These are phyloP conservation scores for Hirundichthys speculiger DNA, from an alignment of 2,113 vertebrate species.

Conservation along the genomic window DNA sequence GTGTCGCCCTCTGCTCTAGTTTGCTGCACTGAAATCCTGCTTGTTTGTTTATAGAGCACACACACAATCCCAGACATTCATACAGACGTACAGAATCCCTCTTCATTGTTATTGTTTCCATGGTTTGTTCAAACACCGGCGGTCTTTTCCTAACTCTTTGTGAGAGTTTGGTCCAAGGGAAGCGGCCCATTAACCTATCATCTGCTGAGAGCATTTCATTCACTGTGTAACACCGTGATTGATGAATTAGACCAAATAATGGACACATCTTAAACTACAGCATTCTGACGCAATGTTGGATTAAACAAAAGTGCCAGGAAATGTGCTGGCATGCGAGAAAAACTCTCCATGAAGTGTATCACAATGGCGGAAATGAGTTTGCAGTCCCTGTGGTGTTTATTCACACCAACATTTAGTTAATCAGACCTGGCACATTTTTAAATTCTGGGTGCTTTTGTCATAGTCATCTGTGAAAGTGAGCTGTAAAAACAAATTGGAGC, in stretches of 20 bases:
- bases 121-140: slow-evolving; percentile 57
- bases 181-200: slow-evolving; percentile 13
- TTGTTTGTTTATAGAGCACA: slow-evolving; percentile 57
- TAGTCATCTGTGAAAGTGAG: neutral
- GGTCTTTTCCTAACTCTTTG: slow-evolving; percentile 32
- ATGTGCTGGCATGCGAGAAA: too few species aligned
- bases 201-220: neutral
- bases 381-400: neutral
- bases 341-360: too few species aligned
- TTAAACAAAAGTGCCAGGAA: too few species aligned
- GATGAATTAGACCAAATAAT: slow-evolving; percentile 6
- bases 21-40: slow-evolving; percentile 23
- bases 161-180: slow-evolving; percentile 14
- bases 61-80: slow-evolving; percentile 4
- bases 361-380: neutral
- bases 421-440: slow-evolving; percentile 2
- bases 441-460: neutral
- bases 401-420: slow-evolving; percentile 5
- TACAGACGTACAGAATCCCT: slow-evolving; percentile 34
- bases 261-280: neutral
- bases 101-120: slow-evolving; percentile 66
- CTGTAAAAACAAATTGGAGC: slow-evolving; percentile 22
- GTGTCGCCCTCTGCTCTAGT: slow-evolving; percentile 36
- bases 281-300: too few species aligned
- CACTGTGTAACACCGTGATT: neutral